phyloP scores from a whole-genome alignment of 2,888 invertebrate genomes.

The Resseliella maxima region DNA sequence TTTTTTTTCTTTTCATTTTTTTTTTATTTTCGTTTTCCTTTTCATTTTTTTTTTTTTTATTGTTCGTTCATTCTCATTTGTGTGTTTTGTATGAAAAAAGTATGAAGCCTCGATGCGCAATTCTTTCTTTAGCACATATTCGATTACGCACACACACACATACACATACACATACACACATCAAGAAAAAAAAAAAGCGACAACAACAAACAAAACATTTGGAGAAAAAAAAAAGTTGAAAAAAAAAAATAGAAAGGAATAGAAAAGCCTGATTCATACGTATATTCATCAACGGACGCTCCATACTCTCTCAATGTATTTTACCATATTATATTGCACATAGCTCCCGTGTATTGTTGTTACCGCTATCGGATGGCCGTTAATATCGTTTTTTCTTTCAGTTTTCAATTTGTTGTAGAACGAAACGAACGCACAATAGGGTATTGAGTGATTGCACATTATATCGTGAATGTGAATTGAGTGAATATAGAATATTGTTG shows the following conservation, averaged over 20 bases:
- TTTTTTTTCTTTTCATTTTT: too few relatives aligned
- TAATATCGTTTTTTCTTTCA: neutral
- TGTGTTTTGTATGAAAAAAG: too few relatives aligned
- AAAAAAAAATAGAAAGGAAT: neutral
- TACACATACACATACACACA: too few relatives aligned
- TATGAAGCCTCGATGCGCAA: too few relatives aligned
- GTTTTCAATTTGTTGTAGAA: conserved; percentile 17
- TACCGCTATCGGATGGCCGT: neutral
- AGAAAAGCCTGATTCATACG: neutral
- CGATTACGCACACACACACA: neutral
- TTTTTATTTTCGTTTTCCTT: too few relatives aligned
- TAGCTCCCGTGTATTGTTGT: neutral
- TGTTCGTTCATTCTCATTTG: too few relatives aligned
- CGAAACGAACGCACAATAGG: conserved; percentile 17
- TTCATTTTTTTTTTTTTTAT: too few relatives aligned
- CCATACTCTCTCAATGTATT: neutral
- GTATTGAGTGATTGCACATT: conserved; percentile 3
- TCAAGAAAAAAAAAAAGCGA: too few relatives aligned
- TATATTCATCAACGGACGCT: too few relatives aligned
- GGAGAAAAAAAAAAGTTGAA: neutral
- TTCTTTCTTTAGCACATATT: too few relatives aligned
- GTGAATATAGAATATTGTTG: too few relatives aligned
- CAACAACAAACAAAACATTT: neutral
- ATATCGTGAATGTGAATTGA: too few relatives aligned
- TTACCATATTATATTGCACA: neutral